These are phyloP conservation scores for Leptopilina drosophilae DNA, from an alignment of 2,888 invertebrate genomes.

Conservation along the genomic window DNA sequence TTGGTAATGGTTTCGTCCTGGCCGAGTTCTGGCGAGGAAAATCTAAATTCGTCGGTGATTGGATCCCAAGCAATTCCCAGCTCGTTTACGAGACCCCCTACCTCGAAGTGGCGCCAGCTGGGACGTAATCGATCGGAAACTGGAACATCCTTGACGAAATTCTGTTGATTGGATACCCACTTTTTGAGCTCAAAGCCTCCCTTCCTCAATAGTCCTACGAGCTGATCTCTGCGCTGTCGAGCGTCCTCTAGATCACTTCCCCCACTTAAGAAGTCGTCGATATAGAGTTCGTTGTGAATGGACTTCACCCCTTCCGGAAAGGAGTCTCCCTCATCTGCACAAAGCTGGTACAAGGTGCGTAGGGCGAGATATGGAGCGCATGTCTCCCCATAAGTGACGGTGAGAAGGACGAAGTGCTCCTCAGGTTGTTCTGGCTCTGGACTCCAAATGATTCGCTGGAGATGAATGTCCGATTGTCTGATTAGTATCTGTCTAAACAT, in stretches of 20 bases:
- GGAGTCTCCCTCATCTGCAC: slow-evolving; percentile 1
- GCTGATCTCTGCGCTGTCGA: background rate
- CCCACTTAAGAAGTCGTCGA: slow-evolving; percentile 38
- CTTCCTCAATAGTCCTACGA: background rate
- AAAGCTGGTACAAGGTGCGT: slow-evolving; percentile 18
- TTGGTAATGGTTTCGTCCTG: too few species aligned
- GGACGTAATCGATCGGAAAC: too few species aligned
- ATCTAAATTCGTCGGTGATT: too few species aligned
- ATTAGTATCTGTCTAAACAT: slow-evolving; percentile 36
- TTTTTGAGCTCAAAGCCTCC: slow-evolving; percentile 4
- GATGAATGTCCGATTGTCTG: background rate
- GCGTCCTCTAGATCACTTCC: background rate
- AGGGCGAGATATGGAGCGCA: slow-evolving; percentile 35
- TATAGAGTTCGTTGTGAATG: slow-evolving; percentile 14
- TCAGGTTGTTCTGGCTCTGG: background rate
- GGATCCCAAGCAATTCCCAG: too few species aligned
- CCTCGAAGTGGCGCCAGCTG: too few species aligned
- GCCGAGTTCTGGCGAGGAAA: too few species aligned
- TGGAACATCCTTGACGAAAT: background rate
- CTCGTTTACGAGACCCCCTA: too few species aligned
- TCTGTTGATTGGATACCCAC: slow-evolving; percentile 22
- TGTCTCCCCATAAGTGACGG: slow-evolving; percentile 8
- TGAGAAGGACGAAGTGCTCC: background rate
- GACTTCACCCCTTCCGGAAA: slow-evolving; percentile 5
- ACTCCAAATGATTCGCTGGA: slow-evolving; percentile 32